Evolutionary conservation across 2,888 invertebrate genomes (phyloP).

Genomic region (Euplagia quadripunctaria): DNA sequence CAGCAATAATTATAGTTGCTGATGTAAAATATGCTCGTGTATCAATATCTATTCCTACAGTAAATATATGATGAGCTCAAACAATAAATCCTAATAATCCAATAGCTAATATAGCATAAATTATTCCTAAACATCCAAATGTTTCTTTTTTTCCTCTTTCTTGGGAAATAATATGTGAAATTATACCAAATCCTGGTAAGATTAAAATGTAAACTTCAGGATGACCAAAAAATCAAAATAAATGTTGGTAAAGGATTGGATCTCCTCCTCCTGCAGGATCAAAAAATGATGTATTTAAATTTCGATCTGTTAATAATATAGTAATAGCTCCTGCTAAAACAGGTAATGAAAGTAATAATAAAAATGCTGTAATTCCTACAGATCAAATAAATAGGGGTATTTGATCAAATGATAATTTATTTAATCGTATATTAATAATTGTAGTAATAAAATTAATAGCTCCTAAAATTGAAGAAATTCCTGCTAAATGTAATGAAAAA

Average conservation of each 20-base stretch:
- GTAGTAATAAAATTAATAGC: constrained; percentile 94
- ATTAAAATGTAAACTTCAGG: constrained; percentile 96
- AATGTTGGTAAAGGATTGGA: constrained; percentile 93
- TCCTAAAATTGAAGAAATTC: constrained; percentile 91
- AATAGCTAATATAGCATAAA: constrained; percentile 95
- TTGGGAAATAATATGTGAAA: constrained; percentile 92
- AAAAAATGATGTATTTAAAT: constrained; percentile 94
- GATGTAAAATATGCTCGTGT: constrained; percentile 95
- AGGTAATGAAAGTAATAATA: constrained; percentile 90
- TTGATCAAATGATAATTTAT: constrained; percentile 88
- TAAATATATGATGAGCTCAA: constrained; percentile 95
- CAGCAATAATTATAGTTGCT: constrained; percentile 95
- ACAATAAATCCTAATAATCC: constrained; percentile 94
- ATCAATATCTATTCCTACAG: constrained; percentile 94
- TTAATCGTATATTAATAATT: constrained; percentile 90
- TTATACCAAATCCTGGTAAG: constrained; percentile 93
- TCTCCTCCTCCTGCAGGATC: constrained; percentile 93
- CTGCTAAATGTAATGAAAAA: constrained; percentile 92
- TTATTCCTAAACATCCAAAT: constrained; percentile 91
- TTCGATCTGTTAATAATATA: constrained; percentile 93
- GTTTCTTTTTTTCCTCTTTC: constrained; percentile 92
- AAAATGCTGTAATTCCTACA: constrained; percentile 83
- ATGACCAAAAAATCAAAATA: constrained; percentile 96
- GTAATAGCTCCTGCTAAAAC: constrained; percentile 94
- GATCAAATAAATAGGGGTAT: constrained; percentile 92